phyloP scores from a whole-genome alignment of 1,140 invertebrate species.

The Stenopsyche tienmushanensis region DNA sequence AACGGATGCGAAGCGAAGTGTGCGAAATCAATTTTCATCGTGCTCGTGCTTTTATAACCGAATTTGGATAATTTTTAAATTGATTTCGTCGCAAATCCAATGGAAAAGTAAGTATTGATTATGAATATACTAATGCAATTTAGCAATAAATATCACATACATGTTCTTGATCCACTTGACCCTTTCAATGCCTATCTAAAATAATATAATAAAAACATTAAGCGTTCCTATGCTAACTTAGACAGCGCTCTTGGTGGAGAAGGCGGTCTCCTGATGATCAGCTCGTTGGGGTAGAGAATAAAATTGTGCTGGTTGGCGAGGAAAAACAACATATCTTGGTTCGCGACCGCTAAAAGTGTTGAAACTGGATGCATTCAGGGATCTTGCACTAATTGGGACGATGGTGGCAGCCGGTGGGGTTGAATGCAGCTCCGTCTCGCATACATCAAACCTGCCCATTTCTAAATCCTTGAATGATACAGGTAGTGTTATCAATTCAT shows the following conservation, averaged over 20 bases:
- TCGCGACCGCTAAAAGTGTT: conserved; percentile 13
- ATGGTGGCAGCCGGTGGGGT: background rate
- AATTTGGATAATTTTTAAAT: too few species aligned
- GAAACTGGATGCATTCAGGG: background rate
- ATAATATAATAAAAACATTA: too few species aligned
- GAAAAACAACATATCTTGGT: conserved; percentile 20
- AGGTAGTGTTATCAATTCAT: background rate
- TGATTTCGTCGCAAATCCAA: too few species aligned
- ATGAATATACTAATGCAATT: too few species aligned
- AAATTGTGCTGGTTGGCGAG: conserved; percentile 15
- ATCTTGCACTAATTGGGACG: background rate
- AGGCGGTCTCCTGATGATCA: background rate
- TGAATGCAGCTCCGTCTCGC: background rate
- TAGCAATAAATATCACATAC: too few species aligned
- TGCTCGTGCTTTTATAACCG: too few species aligned
- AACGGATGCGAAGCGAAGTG: too few species aligned
- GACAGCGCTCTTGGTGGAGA: conserved; percentile 11
- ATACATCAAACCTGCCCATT: background rate
- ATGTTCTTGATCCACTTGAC: too few species aligned
- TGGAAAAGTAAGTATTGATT: too few species aligned
- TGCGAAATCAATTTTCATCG: too few species aligned
- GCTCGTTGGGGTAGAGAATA: conserved; percentile 14
- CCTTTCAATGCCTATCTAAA: too few species aligned
- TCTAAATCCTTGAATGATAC: conserved; percentile 9
- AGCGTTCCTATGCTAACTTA: too few species aligned